Evolutionary conservation across 2,113 vertebrate genomes (phyloP), one percentile per base, ranked within the genome.

Genomic region (Nothocercus nigrocapillus): DNA sequence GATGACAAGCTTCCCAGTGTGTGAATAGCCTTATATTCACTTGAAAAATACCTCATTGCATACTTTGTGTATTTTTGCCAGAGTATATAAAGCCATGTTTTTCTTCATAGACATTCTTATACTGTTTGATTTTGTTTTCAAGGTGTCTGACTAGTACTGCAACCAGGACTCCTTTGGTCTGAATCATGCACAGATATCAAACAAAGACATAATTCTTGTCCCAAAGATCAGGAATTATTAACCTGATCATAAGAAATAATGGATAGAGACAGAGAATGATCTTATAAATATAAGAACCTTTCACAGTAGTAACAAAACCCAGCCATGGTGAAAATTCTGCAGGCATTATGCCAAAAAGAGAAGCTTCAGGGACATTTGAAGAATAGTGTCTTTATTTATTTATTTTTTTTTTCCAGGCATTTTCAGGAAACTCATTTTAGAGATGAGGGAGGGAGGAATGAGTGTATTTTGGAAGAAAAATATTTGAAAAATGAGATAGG

Each of bases 401-500:
- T n/a, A n/a, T 73, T 7, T 79, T 88, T 80, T 87, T 14, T 40
- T 77, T 22, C 5, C 30, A 67, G 56, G 5, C 17, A 51, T 74
- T 89, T 42, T 38, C 45, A 91, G 9, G 40, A n/a, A 81, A 36
- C 32, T 74, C 0, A 42, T 83, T 64, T 66, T 32, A 95, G 87
- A 69, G 25, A 42, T 36, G 56, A n/a, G 38, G 22, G 54, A 87
- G 89, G 44, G 28, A 90, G 34, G 49, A 76, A 88, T 28, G 22
- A 89, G 63, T 45, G 13, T 70, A 64, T 81, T 93, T 88, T 80
- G 49, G 58, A 85, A 82, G 38, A 90, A 88, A 90, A 83, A 59
- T 47, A 14, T 53, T 91, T 93, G 82, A 96, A 83, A 88, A 93
- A 96, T 94, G 47, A 81, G 45, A 13, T 69, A 20, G n/a, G 25